Base-by-base conservation (phyloP, 2,797 vertebrate genomes). In the Arremon brunneinucha region DNA sequence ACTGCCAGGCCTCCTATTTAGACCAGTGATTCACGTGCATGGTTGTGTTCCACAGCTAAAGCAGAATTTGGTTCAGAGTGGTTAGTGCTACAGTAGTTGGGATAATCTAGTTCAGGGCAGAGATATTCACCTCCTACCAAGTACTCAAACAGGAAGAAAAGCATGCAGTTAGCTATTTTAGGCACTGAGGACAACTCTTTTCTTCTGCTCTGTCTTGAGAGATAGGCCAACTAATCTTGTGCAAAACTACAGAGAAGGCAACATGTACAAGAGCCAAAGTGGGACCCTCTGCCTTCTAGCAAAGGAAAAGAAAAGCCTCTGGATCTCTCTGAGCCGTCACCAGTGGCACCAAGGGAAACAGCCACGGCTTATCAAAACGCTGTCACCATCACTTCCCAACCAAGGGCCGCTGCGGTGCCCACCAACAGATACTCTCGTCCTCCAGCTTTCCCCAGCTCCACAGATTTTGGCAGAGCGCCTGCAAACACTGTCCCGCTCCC, bases 321-420 rank as follows among this genome's bases (percentile, higher is more conserved):
- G 41, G 32, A 35, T 35, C 30, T 39, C 53, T 44, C 68, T 27
- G 12, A 83, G 79, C 19, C 1, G 2, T 50, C 63, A 67, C 39
- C 20, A 5, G 53, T 41, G 18, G 52, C 41, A 59, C 32, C 62
- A 60, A 70, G 43, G 65, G 24, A 86, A 76, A 84, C 30, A 6
- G 24, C 93, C 89, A 90, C 95, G 84, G 63, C 35, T 97, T 95
- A 97, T 57, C 96, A 92, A 98, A 97, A 97, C 81, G 62, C 75
- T 41, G 50, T 50, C 94, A 92, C 74, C 90, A 59, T 21, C 67
- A 28, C 43, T 91, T 84, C 37, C n/a, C 83, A 52, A 14, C 8
- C 68, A 70, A 74, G 88, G 77, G 68, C 82, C 91, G 74, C 76
- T 81, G 68, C 88, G 47, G 75, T 21, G 32, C 41, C 76, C 62